A percentile compares a stretch with the other conserved stretches of the same genome.
These are phyloP conservation scores for Pristionchus arcanus DNA, from an alignment of 2,888 invertebrate species.

Conservation along the genomic window DNA sequence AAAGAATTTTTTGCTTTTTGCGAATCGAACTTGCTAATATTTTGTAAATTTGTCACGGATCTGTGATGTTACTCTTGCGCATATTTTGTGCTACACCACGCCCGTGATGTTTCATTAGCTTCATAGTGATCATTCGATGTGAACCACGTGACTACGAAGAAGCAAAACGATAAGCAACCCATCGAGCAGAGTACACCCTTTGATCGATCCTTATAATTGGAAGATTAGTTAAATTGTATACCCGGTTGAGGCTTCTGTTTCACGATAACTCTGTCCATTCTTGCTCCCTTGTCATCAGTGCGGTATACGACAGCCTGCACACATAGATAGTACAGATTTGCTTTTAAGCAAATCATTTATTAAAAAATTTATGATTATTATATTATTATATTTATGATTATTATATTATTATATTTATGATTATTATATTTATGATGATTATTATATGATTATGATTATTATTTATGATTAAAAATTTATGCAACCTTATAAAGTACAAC, in stretches of 20 bases:
- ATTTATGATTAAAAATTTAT: no score
- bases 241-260: background rate
- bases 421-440: no score
- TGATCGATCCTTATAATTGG: background rate
- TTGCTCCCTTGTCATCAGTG: constrained; percentile 7
- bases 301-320: constrained; percentile 16
- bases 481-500: no score
- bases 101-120: background rate
- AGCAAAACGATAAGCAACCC: background rate
- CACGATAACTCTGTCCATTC: constrained; percentile 5
- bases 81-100: background rate
- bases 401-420: no score
- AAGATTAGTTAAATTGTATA: background rate
- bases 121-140: background rate
- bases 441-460: no score
- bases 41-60: background rate
- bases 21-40: no score
- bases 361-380: no score
- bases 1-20: background rate
- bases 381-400: no score
- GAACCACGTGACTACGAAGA: constrained; percentile 4
- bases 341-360: no score
- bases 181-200: background rate
- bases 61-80: background rate
- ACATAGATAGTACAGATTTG: no score